Conservation (phyloP, 1,140 invertebrate genomes). For the Pseudomyrmex dendroicus region DNA sequence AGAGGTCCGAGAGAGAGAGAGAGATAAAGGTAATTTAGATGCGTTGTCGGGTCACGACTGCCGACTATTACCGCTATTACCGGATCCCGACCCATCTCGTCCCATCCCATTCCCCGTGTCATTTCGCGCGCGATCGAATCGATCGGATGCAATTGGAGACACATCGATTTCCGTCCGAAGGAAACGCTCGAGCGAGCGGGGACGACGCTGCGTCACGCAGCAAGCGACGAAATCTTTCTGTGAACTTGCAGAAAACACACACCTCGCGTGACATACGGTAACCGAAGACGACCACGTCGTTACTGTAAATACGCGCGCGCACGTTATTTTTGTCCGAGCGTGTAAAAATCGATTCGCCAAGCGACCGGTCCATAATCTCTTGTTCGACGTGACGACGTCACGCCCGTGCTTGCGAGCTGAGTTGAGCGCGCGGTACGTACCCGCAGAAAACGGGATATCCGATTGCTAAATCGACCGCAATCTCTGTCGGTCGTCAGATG, state of each 20-base stretch:
- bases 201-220: neutral
- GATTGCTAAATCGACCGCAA: no score
- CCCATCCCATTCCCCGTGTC: conserved; percentile 61
- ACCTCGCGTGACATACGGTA: neutral
- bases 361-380: conserved; percentile 6
- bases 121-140: conserved; percentile 66
- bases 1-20: conserved; percentile 13
- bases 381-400: conserved; percentile 18
- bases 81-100: conserved; percentile 72
- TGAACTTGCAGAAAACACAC: neutral
- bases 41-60: conserved; percentile 79
- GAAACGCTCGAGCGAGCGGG: conserved; percentile 12
- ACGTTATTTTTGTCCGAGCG: conserved; percentile 22
- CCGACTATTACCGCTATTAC: conserved; percentile 80
- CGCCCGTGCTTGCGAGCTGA: conserved; percentile 2
- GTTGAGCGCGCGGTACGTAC: neutral
- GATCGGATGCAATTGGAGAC: conserved; percentile 43
- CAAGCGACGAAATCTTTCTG: neutral
- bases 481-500: no score
- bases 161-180: conserved; percentile 34
- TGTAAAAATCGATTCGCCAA: conserved; percentile 31
- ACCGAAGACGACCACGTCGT: conserved; percentile 9
- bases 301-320: conserved; percentile 9
- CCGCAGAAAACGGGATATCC: no score
- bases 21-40: conserved; percentile 79